Percentiles rank a stretch among this genome's conserved stretches.
Conservation (phyloP, 2,797 vertebrate genomes). For the Sebastes goodei region DNA sequence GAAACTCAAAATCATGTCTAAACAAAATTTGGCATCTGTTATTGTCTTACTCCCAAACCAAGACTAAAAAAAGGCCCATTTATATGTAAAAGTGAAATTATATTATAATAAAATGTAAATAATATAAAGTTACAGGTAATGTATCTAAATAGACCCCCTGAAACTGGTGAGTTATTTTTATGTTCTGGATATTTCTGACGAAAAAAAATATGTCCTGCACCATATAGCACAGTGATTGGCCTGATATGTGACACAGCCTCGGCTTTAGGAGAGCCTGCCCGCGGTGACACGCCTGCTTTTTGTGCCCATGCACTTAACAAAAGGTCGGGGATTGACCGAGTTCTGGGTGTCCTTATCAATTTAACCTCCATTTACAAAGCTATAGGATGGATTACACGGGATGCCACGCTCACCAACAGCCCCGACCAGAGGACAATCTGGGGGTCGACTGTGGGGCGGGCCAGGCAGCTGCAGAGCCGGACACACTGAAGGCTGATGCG, state of each 20-base stretch:
- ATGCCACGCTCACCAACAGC: constrained; percentile 53
- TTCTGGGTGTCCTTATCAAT: constrained; percentile 71
- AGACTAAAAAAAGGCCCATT: neutral
- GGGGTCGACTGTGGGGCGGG: neutral
- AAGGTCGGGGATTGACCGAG: constrained; percentile 62
- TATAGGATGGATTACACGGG: constrained; percentile 63
- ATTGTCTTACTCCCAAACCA: neutral
- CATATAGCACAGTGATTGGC: constrained; percentile 2
- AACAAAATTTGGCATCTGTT: neutral
- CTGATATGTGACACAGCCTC: constrained; percentile 25
- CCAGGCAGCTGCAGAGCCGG: constrained; percentile 19
- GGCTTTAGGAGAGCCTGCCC: constrained; percentile 16
- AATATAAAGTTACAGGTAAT: neutral
- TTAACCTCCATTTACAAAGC: constrained; percentile 73
- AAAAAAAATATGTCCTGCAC: neutral
- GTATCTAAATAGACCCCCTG: neutral
- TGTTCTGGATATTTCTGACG: neutral
- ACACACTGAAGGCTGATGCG: neutral
- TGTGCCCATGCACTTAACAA: constrained; percentile 53
- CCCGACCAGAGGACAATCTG: constrained; percentile 34
- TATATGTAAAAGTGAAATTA: neutral
- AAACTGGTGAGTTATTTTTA: neutral
- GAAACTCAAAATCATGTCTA: neutral
- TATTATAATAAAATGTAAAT: neutral
- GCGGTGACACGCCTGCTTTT: constrained; percentile 32